Evolutionary conservation across 2,113 vertebrate species (phyloP).

Genomic region (Pachycephala philippinensis): DNA sequence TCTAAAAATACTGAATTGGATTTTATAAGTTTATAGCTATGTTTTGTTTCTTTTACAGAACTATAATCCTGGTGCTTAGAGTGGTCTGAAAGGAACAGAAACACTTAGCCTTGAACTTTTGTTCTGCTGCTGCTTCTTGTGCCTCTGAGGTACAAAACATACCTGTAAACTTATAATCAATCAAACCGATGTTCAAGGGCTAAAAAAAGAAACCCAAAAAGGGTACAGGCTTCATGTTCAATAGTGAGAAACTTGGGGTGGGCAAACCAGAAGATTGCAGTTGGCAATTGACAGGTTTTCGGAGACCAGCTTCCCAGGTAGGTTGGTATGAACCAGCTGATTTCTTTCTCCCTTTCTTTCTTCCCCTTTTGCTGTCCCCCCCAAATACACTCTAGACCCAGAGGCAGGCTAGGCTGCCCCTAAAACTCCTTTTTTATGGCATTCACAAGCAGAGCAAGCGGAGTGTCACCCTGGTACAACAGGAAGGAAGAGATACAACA

Average conservation of each 20-base stretch:
- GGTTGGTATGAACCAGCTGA: background rate
- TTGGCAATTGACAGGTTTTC: background rate
- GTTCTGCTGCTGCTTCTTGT: constrained; percentile 64
- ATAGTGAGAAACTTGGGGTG: constrained; percentile 26
- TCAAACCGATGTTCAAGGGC: background rate
- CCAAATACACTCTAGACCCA: background rate
- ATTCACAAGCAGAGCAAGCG: background rate
- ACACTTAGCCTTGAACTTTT: constrained; percentile 70
- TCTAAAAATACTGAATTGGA: background rate
- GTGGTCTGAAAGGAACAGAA: constrained; percentile 69
- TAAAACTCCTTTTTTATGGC: background rate
- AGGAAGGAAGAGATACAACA: background rate
- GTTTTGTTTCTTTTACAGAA: constrained; percentile 61
- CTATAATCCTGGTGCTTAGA: constrained; percentile 63
- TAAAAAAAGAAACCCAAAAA: constrained; percentile 25
- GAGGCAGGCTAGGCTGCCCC: background rate
- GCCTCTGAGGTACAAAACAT: constrained; percentile 64
- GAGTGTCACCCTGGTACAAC: background rate
- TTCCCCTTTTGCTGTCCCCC: background rate
- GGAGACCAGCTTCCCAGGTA: background rate
- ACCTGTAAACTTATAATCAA: constrained; percentile 62
- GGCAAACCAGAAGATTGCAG: constrained; percentile 30
- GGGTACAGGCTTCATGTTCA: constrained; percentile 1
- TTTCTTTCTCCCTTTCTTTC: background rate
- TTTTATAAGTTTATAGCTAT: constrained; percentile 64